Evolutionary conservation across 2,113 vertebrate species (phyloP).

Genomic region (Notothenia rossii): DNA sequence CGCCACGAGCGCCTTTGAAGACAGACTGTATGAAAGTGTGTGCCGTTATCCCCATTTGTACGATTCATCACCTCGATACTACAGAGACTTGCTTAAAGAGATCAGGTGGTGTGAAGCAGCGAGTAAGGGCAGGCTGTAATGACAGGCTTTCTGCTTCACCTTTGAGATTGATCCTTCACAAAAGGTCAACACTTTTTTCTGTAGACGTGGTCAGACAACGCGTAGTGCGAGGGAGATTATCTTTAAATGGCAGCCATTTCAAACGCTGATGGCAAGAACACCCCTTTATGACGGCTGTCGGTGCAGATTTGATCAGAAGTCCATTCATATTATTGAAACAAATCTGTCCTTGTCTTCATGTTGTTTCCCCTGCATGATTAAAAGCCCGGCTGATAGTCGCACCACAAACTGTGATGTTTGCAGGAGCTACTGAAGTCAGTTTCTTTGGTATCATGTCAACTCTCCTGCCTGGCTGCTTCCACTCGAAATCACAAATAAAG

Average conservation of each 20-base stretch:
- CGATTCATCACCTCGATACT: neutral
- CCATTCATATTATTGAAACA: slow-evolving; percentile 3
- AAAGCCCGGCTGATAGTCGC: neutral
- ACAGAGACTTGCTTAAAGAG: neutral
- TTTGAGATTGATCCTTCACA: neutral
- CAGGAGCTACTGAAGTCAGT: slow-evolving; percentile 33
- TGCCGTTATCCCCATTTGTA: neutral
- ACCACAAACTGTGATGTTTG: slow-evolving; percentile 10
- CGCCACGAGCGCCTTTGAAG: slow-evolving; percentile 13
- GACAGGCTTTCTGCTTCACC: neutral
- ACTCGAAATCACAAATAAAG: slow-evolving; percentile 54
- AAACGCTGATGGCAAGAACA: neutral
- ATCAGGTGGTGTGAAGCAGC: neutral
- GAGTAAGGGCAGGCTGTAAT: neutral
- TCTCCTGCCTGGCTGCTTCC: slow-evolving; percentile 37
- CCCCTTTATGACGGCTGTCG: slow-evolving; percentile 8
- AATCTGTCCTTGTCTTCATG: neutral
- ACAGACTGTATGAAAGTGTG: neutral
- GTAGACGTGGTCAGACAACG: neutral
- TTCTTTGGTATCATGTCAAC: slow-evolving; percentile 52
- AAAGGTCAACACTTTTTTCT: neutral
- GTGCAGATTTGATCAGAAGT: slow-evolving; percentile 30
- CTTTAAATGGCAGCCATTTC: slow-evolving; percentile 12
- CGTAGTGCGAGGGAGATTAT: neutral
- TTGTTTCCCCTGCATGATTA: slow-evolving; percentile 20